A percentile compares a stretch with the other conserved stretches of the same genome.
Conservation (phyloP, 2,797 vertebrate genomes). For the Lacerta agilis region DNA sequence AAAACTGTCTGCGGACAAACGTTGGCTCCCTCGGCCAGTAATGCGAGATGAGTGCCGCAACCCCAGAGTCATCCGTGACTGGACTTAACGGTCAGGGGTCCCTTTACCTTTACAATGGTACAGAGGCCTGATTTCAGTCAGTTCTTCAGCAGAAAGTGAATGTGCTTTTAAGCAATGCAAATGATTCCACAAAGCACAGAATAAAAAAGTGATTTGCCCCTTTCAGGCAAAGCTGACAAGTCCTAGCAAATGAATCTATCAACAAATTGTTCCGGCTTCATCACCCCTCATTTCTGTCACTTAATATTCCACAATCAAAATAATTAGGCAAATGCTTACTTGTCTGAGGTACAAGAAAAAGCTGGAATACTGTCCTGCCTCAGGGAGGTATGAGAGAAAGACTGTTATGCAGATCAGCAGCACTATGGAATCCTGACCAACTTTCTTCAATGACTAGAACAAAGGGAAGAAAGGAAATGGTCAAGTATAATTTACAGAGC, state of each 20-base stretch:
- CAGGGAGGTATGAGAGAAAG: slow-evolving; percentile 89
- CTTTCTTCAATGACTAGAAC: slow-evolving; percentile 85
- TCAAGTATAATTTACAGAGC: neutral
- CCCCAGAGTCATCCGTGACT: too few relatives aligned
- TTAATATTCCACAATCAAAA: neutral
- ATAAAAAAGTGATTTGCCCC: neutral
- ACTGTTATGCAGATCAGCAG: slow-evolving; percentile 91
- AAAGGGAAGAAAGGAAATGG: slow-evolving; percentile 39
- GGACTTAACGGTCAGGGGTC: too few relatives aligned
- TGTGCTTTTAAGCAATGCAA: neutral
- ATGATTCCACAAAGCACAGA: neutral
- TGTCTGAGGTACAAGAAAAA: slow-evolving; percentile 91
- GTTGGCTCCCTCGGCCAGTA: too few relatives aligned
- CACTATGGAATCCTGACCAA: slow-evolving; percentile 88
- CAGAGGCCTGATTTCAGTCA: neutral
- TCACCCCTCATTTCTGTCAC: neutral
- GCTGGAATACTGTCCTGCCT: slow-evolving; percentile 90
- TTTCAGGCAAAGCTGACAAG: neutral
- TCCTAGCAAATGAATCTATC: neutral
- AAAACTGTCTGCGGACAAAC: too few relatives aligned
- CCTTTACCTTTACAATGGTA: neutral
- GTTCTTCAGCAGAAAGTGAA: neutral
- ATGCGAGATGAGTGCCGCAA: too few relatives aligned
- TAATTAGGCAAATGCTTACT: slow-evolving; percentile 68
- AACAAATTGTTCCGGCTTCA: neutral